A percentile compares a stretch with the other conserved stretches of the same genome.
Evolutionary conservation across 2,888 invertebrate genomes (phyloP).

Genomic region (Theretra japonica): DNA sequence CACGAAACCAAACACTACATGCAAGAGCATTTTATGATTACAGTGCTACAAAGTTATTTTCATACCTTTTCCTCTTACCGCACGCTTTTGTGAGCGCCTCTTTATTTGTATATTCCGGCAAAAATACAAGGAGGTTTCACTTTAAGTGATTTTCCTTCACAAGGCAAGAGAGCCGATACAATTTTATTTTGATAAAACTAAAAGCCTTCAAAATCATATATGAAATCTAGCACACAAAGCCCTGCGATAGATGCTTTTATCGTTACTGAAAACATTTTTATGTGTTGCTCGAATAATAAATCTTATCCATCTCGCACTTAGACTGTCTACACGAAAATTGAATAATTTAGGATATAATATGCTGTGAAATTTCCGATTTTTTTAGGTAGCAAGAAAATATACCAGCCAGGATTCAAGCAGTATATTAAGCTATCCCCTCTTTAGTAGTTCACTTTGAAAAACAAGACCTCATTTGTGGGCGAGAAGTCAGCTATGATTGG

Average conservation of each 20-base stretch:
- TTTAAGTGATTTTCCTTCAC: constrained; percentile 6
- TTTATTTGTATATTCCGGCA: neutral
- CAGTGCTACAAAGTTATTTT: neutral
- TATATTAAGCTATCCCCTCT: too few relatives aligned
- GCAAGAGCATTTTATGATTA: constrained; percentile 8
- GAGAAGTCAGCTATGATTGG: too few relatives aligned
- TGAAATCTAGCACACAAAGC: neutral
- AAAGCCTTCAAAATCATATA: neutral
- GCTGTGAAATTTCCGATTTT: too few relatives aligned
- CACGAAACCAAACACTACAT: constrained; percentile 12
- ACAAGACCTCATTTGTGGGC: too few relatives aligned
- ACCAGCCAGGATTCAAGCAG: too few relatives aligned
- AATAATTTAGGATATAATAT: too few relatives aligned
- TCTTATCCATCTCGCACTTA: neutral
- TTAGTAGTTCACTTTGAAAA: too few relatives aligned
- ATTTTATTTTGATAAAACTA: neutral
- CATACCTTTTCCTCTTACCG: neutral
- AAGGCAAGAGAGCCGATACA: neutral
- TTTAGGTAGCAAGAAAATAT: too few relatives aligned
- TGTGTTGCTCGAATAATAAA: neutral
- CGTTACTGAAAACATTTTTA: too few relatives aligned
- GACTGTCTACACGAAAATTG: neutral
- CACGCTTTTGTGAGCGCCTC: neutral
- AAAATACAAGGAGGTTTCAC: constrained; percentile 3
- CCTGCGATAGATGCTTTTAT: neutral